A percentile compares a stretch with the other conserved stretches of the same genome.
phyloP scores from a whole-genome alignment of 2,888 invertebrate genomes.

The Brenthis daphne region DNA sequence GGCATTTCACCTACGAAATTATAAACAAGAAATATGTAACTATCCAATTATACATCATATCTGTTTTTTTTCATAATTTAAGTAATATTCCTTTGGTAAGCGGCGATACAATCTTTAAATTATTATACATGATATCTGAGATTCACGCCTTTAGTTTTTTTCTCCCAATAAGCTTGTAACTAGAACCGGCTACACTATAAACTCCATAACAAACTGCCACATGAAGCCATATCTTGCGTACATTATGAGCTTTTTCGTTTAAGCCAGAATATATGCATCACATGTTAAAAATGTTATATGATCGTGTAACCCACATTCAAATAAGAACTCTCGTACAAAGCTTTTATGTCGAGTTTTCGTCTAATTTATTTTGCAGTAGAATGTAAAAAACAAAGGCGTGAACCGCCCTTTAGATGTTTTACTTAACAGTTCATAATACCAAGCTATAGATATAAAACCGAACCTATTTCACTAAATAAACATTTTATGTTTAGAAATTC shows the following conservation, averaged over 20 bases:
- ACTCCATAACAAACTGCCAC: slow-evolving; percentile 81
- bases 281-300: slow-evolving; percentile 47
- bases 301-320: slow-evolving; percentile 39
- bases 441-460: slow-evolving; percentile 67
- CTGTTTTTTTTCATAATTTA: slow-evolving; percentile 57
- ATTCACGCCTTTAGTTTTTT: slow-evolving; percentile 57
- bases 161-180: slow-evolving; percentile 67
- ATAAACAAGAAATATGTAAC: slow-evolving; percentile 62
- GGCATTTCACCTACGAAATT: slow-evolving; percentile 52
- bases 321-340: slow-evolving; percentile 30
- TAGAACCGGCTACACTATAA: slow-evolving; percentile 76
- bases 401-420: slow-evolving; percentile 71
- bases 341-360: slow-evolving; percentile 49
- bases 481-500: slow-evolving; percentile 56
- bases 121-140: slow-evolving; percentile 65
- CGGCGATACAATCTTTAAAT: slow-evolving; percentile 65
- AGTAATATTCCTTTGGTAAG: slow-evolving; percentile 40
- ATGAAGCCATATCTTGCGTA: slow-evolving; percentile 77
- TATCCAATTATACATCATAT: slow-evolving; percentile 65
- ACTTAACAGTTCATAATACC: slow-evolving; percentile 69
- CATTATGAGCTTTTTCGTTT: slow-evolving; percentile 80
- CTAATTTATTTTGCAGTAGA: slow-evolving; percentile 34
- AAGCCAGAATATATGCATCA: slow-evolving; percentile 54
- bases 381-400: slow-evolving; percentile 50
- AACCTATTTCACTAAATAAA: slow-evolving; percentile 59